phyloP scores from a whole-genome alignment of 2,797 vertebrate genomes.

The Orientallactaga sibirica region DNA sequence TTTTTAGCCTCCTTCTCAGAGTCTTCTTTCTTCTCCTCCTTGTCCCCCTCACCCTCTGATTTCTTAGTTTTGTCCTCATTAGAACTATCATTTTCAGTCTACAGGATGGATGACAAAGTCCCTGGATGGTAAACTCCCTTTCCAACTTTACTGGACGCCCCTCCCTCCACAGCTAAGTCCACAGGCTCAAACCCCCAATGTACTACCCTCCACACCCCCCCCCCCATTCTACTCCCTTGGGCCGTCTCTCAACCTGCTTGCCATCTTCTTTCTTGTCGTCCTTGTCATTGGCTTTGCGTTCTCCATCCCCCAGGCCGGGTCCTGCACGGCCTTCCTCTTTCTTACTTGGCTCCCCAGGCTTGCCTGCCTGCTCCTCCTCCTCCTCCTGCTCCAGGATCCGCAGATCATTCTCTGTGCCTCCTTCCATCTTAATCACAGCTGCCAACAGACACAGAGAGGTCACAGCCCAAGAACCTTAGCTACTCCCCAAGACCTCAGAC shows the following conservation, averaged over 20 bases:
- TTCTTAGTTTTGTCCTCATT: constrained; percentile 87
- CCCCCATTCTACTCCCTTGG: neutral
- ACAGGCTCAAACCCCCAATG: too few relatives aligned
- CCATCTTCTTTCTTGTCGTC: constrained; percentile 91
- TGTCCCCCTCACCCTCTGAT: constrained; percentile 85
- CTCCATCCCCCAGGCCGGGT: constrained; percentile 77
- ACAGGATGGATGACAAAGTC: neutral
- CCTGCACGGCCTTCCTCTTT: constrained; percentile 89
- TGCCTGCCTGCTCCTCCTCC: constrained; percentile 91
- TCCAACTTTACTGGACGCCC: neutral
- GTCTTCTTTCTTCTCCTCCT: constrained; percentile 88
- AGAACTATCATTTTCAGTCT: constrained; percentile 87
- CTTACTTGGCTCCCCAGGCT: constrained; percentile 89
- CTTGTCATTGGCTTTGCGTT: constrained; percentile 90
- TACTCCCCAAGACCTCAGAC: neutral
- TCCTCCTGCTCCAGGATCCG: constrained; percentile 95
- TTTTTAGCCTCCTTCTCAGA: constrained; percentile 91
- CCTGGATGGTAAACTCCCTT: neutral
- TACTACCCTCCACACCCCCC: too few relatives aligned
- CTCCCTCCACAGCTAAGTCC: neutral
- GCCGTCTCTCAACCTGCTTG: constrained; percentile 78
- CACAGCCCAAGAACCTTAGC: neutral
- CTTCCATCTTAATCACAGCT: constrained; percentile 99
- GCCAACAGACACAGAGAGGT: neutral
- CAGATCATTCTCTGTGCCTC: constrained; percentile 94